These are phyloP conservation scores for Poeciliopsis prolifica DNA, from an alignment of 2,113 vertebrate genomes.

Conservation along the genomic window DNA sequence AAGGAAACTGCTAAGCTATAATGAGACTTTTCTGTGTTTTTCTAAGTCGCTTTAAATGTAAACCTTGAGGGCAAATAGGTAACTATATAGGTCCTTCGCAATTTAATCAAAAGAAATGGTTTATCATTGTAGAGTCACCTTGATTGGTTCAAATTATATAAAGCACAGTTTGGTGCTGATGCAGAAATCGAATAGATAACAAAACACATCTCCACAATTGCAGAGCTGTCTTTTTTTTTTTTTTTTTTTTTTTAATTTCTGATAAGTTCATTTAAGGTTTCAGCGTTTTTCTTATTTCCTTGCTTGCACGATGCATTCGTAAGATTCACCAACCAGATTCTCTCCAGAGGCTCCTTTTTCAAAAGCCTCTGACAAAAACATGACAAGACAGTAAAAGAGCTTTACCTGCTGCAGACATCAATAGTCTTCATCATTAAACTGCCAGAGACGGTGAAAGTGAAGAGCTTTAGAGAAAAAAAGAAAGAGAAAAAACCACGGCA, in stretches of 20 bases:
- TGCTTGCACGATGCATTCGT: not conserved
- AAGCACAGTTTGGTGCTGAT: not conserved
- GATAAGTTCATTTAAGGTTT: not conserved
- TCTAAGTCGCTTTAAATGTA: not conserved
- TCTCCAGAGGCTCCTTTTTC: not conserved
- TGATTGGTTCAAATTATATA: not conserved
- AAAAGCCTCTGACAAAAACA: not conserved
- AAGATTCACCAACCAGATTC: slow-evolving; percentile 7
- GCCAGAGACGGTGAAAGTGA: not conserved
- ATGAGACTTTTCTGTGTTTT: not conserved
- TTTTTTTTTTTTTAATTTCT: not conserved
- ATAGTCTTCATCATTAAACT: not conserved
- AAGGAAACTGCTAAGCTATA: not conserved
- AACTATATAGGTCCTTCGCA: not conserved
- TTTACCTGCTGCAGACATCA: not conserved
- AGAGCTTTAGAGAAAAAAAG: slow-evolving; percentile 11
- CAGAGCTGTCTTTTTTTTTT: not conserved
- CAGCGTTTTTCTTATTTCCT: not conserved
- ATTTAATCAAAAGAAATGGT: not conserved
- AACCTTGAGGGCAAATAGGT: not conserved
- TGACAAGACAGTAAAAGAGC: not conserved
- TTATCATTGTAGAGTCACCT: not conserved
- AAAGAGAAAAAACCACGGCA: not conserved
- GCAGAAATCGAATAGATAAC: slow-evolving; percentile 7
- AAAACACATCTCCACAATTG: slow-evolving; percentile 10